These are phyloP conservation scores for Sarcophaga variegata DNA, from an alignment of 2,888 invertebrate species.

Conservation along the genomic window DNA sequence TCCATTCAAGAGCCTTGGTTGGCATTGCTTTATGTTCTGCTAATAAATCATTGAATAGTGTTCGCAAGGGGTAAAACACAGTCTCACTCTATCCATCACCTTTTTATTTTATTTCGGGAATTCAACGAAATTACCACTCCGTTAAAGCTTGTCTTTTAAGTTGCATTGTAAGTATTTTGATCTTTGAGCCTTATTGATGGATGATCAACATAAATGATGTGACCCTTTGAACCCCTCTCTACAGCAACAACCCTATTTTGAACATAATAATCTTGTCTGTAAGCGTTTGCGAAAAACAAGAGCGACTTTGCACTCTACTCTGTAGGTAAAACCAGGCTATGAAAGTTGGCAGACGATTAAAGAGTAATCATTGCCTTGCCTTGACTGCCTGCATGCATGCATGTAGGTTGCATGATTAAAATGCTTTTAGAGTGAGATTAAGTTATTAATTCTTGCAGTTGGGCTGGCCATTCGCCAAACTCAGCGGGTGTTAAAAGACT, in stretches of 20 bases:
- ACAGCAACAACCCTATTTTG: no score
- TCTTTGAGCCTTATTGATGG: constrained; percentile 36
- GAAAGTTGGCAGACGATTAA: no score
- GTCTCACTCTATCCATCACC: background rate
- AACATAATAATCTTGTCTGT: no score
- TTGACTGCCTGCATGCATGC: no score
- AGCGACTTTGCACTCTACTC: no score
- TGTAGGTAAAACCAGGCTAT: no score
- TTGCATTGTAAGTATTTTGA: constrained; percentile 19
- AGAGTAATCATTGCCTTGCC: no score
- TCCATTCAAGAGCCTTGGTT: background rate
- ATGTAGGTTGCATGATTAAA: constrained; percentile 59
- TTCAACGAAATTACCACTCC: constrained; percentile 13
- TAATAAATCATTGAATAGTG: constrained; percentile 31
- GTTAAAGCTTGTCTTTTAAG: constrained; percentile 8
- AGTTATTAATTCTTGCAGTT: constrained; percentile 69
- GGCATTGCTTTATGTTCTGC: background rate
- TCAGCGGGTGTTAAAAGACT: constrained; percentile 64
- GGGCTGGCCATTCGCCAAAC: constrained; percentile 36
- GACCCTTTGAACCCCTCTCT: constrained; percentile 10
- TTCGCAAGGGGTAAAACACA: background rate
- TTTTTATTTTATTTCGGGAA: background rate
- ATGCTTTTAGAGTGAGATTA: constrained; percentile 64
- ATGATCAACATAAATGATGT: constrained; percentile 34
- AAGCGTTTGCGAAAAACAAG: no score